Conservation (phyloP, 2,797 vertebrate species). For the Helicolenus hilgendorfi region DNA sequence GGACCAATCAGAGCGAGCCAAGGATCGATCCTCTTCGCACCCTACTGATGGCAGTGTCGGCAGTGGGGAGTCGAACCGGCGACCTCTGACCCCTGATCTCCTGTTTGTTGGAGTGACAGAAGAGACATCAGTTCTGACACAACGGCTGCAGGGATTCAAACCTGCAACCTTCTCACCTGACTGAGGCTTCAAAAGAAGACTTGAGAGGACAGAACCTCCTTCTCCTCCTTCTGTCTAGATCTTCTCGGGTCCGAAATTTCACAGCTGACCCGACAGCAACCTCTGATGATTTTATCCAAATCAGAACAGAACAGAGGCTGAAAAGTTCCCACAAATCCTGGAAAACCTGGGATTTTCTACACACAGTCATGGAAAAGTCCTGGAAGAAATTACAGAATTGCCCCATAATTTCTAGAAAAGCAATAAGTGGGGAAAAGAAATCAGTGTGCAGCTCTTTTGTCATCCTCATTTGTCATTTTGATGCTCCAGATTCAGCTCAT, state of each 20-base stretch:
- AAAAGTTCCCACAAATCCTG: neutral
- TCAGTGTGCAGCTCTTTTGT: neutral
- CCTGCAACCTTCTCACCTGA: slow-evolving; percentile 16
- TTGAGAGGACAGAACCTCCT: neutral
- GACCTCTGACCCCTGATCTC: slow-evolving; percentile 11
- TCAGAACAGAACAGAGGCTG: neutral
- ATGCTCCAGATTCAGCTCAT: neutral
- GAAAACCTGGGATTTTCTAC: neutral
- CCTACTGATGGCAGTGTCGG: slow-evolving; percentile 87
- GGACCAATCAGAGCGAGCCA: slow-evolving; percentile 94
- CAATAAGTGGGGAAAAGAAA: slow-evolving; percentile 25
- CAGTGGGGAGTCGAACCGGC: neutral
- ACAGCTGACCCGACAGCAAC: neutral
- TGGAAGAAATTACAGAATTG: slow-evolving; percentile 8
- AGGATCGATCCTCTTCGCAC: slow-evolving; percentile 95
- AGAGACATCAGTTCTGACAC: neutral
- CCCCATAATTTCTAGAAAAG: slow-evolving; percentile 1
- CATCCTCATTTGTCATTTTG: neutral
- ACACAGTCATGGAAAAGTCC: neutral
- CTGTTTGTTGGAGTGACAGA: slow-evolving; percentile 4
- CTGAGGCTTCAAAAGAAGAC: slow-evolving; percentile 18
- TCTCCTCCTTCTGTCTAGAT: slow-evolving; percentile 6
- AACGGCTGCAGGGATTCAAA: slow-evolving; percentile 24
- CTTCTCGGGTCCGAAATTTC: neutral
- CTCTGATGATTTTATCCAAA: neutral